phyloP scores from a whole-genome alignment of 2,113 vertebrate genomes.

The Anser cygnoides region DNA sequence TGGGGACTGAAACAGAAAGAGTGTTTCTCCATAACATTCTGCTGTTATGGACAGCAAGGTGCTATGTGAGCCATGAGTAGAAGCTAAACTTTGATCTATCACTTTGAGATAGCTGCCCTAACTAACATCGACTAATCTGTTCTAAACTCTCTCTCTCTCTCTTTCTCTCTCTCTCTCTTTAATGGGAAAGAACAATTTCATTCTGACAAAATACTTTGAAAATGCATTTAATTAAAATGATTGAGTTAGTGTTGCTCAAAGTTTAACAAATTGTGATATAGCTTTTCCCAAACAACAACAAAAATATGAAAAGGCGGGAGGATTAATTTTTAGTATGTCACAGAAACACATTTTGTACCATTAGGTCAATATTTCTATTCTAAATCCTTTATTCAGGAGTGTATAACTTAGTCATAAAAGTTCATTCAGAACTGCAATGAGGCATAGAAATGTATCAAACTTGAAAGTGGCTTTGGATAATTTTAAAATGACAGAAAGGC shows the following conservation, averaged over 20 bases:
- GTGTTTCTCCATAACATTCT: neutral
- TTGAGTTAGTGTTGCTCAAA: neutral
- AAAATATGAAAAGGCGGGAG: neutral
- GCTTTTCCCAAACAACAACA: neutral
- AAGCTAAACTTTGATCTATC: neutral
- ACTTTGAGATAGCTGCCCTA: neutral
- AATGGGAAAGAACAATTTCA: neutral
- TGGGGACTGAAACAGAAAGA: neutral
- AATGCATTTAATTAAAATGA: neutral
- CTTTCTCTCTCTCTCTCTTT: neutral
- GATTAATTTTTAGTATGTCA: neutral
- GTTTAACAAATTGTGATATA: neutral
- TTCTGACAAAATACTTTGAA: neutral
- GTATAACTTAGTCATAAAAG: conserved; percentile 16
- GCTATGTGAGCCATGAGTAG: neutral
- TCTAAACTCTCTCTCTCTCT: neutral
- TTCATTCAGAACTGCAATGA: conserved; percentile 14
- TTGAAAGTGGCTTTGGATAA: neutral
- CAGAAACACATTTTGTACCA: neutral
- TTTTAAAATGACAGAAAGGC: conserved; percentile 9
- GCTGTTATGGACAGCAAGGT: neutral
- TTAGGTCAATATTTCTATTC: conserved; percentile 2
- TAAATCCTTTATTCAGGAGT: conserved; percentile 1
- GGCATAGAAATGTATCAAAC: neutral
- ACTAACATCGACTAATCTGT: neutral